A percentile compares a stretch with the other conserved stretches of the same genome.
phyloP scores from a whole-genome alignment of 92 coral and sea anemone genomes.

The Actinostola sp. region DNA sequence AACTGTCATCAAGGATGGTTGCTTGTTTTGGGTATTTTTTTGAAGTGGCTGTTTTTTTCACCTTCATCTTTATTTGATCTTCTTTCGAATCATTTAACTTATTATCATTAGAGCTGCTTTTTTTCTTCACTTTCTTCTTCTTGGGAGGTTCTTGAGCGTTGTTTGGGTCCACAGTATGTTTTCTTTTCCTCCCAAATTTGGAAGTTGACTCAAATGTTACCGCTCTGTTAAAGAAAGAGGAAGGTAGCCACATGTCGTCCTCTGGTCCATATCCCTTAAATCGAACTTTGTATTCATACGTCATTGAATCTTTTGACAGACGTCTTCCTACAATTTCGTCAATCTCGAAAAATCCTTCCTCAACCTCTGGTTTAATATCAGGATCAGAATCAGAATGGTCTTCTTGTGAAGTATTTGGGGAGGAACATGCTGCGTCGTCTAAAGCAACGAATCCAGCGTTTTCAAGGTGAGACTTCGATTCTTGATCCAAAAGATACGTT shows the following conservation, averaged over 20 bases:
- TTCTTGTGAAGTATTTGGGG: too few species aligned
- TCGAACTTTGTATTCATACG: slow-evolving; percentile 51
- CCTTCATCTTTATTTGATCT: too few species aligned
- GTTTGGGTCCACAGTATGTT: slow-evolving; percentile 40
- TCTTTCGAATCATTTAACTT: too few species aligned
- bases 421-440: slow-evolving; percentile 35
- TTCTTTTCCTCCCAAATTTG: slow-evolving; percentile 35
- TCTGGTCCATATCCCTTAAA: slow-evolving; percentile 58
- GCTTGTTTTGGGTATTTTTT: too few species aligned
- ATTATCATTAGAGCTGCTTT: too few species aligned
- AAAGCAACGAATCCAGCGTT: too few species aligned
- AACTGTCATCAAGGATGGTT: too few species aligned
- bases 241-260: slow-evolving; percentile 56
- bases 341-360: slow-evolving; percentile 20
- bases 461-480: slow-evolving; percentile 31
- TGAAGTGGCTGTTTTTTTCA: too few species aligned
- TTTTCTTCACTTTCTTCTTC: not conserved
- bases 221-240: slow-evolving; percentile 41
- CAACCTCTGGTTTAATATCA: not conserved
- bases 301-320: slow-evolving; percentile 9
- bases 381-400: too few species aligned
- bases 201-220: slow-evolving; percentile 32
- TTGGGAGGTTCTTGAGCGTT: slow-evolving; percentile 2
- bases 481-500: slow-evolving; percentile 34
- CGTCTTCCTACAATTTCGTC: slow-evolving; percentile 17